Base-by-base conservation (phyloP, 2,888 invertebrate species). In the Heliconius cydno region DNA sequence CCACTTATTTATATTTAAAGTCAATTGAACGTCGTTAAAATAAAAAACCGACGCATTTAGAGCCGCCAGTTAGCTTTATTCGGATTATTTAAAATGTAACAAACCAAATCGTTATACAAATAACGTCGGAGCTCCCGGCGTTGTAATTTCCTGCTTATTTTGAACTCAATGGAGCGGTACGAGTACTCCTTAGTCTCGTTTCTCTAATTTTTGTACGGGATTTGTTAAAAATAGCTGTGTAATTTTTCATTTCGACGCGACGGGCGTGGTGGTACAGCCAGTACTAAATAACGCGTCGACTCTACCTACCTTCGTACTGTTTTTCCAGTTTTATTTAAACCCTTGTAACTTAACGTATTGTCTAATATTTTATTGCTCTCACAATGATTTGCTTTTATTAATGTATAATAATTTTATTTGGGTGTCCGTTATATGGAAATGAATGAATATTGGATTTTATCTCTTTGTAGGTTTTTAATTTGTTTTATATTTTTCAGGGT, bases 191-290 rank as follows among this genome's bases (percentile, higher is more conserved):
- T 91, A 65, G 90, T 91, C 91, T 93, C 92, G 91, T 93, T 93
- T 92, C 92, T 93, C 94, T 93, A 93, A 94, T 94, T 94, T 94
- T 94, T 94, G 92, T 94, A 94, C 94, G 94, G 93, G 90, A 91
- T 90, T 92, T 91, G 93, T 94, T 94, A 93, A 94, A 94, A 94
- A 94, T 94, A 94, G 91, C 92, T 87, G 90, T 90, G 94, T 94
- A 92, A 94, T 94, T 94, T 95, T 94, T 94, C 94, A 94, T 94
- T 93, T 93, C 91, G 92, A 90, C 92, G 90, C 90, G 91, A 90
- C 94, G 90, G 92, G 93, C 93, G 94, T 93, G 94, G 93, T 92
- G 91, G 91, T 94, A 94, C 93, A 94, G 94, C 92, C 92, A 91
- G 93, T 90, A 92, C 90, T 89, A 91, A 94, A 94, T 92, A 92